A percentile compares a stretch with the other conserved stretches of the same genome.
Conservation (phyloP, 2,797 vertebrate genomes). For the Chelmon rostratus region DNA sequence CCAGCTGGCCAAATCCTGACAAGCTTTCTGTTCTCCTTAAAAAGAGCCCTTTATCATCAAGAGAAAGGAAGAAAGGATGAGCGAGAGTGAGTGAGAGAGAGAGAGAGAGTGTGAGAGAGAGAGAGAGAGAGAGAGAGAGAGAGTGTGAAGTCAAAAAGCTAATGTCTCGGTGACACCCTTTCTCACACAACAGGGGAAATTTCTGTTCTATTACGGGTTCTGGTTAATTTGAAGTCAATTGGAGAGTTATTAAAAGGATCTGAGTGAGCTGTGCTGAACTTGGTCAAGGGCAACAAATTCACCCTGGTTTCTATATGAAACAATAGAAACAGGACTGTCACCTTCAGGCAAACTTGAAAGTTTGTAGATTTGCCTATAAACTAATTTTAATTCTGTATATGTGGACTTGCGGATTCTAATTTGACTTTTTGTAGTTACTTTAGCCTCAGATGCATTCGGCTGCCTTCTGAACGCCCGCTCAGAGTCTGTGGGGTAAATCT, state of each 20-base stretch:
- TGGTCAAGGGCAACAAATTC: constrained; percentile 86
- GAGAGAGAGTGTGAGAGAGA: constrained; percentile 51
- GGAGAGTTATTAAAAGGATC: constrained; percentile 88
- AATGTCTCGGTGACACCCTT: constrained; percentile 85
- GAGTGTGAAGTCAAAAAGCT: constrained; percentile 76
- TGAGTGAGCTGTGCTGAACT: constrained; percentile 84
- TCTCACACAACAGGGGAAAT: constrained; percentile 83
- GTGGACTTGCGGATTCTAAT: background rate
- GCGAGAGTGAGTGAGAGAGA: constrained; percentile 53
- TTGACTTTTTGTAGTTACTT: constrained; percentile 20
- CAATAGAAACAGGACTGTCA: constrained; percentile 55
- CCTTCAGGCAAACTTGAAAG: constrained; percentile 76
- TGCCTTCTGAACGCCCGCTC: constrained; percentile 42
- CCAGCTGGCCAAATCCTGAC: constrained; percentile 84
- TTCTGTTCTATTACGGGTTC: constrained; percentile 86
- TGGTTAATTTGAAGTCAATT: constrained; percentile 89
- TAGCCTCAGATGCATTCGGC: background rate
- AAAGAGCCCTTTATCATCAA: constrained; percentile 81
- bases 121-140: constrained; percentile 44
- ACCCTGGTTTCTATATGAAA: constrained; percentile 72
- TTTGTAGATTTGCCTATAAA: constrained; percentile 43
- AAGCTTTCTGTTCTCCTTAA: constrained; percentile 82
- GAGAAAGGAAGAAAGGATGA: constrained; percentile 77
- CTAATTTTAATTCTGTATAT: constrained; percentile 23
- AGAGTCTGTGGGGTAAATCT: constrained; percentile 48